Percentiles rank a stretch among this genome's conserved stretches.
Evolutionary conservation across 2,888 invertebrate species (phyloP).

Genomic region (Prosopocoilus inquinatus): DNA sequence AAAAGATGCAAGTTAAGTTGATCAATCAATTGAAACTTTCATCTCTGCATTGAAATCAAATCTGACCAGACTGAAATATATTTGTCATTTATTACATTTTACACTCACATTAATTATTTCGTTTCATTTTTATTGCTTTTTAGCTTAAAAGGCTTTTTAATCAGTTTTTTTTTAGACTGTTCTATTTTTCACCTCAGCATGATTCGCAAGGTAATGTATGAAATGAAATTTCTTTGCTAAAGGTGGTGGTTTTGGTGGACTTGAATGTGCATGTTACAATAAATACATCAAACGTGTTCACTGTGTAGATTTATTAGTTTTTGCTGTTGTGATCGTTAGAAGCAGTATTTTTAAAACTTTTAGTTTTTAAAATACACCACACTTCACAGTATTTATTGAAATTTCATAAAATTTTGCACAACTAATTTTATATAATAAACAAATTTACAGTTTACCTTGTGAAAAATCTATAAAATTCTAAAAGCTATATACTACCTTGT

Average conservation of each 20-base stretch:
- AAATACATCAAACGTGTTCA: slow-evolving; percentile 1
- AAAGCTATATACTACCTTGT: too few relatives aligned
- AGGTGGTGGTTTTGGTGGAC: slow-evolving; percentile 8
- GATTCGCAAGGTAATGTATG: slow-evolving; percentile 15
- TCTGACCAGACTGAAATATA: slow-evolving; percentile 35
- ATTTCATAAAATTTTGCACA: too few relatives aligned
- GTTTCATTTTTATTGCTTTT: slow-evolving; percentile 10
- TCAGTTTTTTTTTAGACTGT: slow-evolving; percentile 10
- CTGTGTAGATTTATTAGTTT: too few relatives aligned
- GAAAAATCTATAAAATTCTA: too few relatives aligned
- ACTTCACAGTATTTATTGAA: too few relatives aligned
- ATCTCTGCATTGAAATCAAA: slow-evolving; percentile 30
- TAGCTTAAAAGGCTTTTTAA: slow-evolving; percentile 14
- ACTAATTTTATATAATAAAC: too few relatives aligned
- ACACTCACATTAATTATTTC: neutral
- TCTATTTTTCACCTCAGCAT: slow-evolving; percentile 15
- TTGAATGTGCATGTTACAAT: slow-evolving; percentile 1
- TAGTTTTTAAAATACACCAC: too few relatives aligned
- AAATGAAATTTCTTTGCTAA: neutral
- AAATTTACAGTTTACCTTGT: too few relatives aligned
- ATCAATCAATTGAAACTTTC: slow-evolving; percentile 11
- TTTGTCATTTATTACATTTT: slow-evolving; percentile 7
- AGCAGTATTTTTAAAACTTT: neutral
- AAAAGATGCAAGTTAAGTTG: slow-evolving; percentile 13
- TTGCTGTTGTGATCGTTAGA: neutral